phyloP scores from a whole-genome alignment of 2,888 invertebrate species.

The Drosophila ezoana region DNA sequence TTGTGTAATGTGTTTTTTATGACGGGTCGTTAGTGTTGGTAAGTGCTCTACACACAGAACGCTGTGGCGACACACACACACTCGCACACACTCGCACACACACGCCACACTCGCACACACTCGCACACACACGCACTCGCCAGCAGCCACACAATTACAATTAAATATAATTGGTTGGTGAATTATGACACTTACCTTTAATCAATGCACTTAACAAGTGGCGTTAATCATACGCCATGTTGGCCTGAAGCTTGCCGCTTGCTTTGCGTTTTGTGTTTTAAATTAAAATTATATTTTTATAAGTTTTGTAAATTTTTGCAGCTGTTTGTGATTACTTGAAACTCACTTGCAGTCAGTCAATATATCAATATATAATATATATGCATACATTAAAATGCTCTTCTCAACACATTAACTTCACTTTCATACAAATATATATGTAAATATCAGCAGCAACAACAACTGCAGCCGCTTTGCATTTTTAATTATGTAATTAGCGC shows the following conservation, averaged over 20 bases:
- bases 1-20: conserved; percentile 10
- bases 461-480: not conserved
- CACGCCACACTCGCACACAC: not conserved
- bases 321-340: conserved; percentile 26
- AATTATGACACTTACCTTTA: conserved; percentile 67
- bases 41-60: conserved; percentile 1
- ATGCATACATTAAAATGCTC: not conserved
- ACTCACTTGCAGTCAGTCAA: conserved; percentile 17
- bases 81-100: conserved; percentile 1
- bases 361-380: not conserved
- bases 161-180: conserved; percentile 47
- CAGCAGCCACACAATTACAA: conserved; percentile 29
- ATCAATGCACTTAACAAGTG: conserved; percentile 47
- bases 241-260: conserved; percentile 30
- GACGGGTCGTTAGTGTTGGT: conserved; percentile 10
- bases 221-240: conserved; percentile 71
- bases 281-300: conserved; percentile 6
- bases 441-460: conserved; percentile 9
- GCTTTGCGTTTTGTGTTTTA: conserved; percentile 17
- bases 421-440: not conserved
- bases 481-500: conserved; percentile 14
- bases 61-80: conserved; percentile 5
- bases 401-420: too few species aligned
- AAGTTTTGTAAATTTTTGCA: conserved; percentile 6
- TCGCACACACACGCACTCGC: not conserved